Percentiles rank a stretch among this genome's conserved stretches.
These are phyloP conservation scores for Pangasianodon hypophthalmus DNA, from an alignment of 2,113 vertebrate species.

Conservation along the genomic window DNA sequence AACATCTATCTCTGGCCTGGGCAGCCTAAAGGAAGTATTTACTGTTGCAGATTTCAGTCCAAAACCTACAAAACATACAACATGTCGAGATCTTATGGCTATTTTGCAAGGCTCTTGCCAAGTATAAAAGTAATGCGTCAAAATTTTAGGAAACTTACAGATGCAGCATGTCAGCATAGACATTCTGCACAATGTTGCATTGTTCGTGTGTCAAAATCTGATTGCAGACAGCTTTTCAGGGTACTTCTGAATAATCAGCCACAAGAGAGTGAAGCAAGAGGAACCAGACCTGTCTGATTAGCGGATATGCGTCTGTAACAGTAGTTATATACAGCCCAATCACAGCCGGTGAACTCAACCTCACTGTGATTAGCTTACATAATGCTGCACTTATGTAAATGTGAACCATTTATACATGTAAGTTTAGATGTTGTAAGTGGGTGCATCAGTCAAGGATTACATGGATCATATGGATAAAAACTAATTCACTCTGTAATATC, in stretches of 20 bases:
- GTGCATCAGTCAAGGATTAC: background rate
- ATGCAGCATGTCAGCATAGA: too few relatives aligned
- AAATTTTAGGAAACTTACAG: background rate
- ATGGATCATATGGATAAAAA: background rate
- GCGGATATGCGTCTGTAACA: background rate
- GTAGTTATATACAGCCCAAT: background rate
- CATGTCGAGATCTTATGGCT: background rate
- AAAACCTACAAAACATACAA: background rate
- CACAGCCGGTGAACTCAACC: background rate
- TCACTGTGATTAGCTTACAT: background rate
- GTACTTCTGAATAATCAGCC: constrained; percentile 21
- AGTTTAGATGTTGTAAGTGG: background rate
- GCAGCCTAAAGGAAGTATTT: constrained; percentile 23
- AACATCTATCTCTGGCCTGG: background rate
- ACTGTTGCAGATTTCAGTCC: constrained; percentile 9
- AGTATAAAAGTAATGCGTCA: background rate
- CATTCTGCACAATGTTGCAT: background rate
- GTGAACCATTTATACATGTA: background rate
- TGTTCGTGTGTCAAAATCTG: background rate
- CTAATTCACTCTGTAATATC: background rate
- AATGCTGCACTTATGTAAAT: background rate
- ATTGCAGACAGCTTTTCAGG: constrained; percentile 10
- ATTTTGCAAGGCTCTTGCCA: background rate
- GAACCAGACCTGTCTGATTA: background rate
- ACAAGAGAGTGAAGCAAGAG: constrained; percentile 1